Conservation (phyloP, 2,888 invertebrate genomes). For the Pristionchus entomophagus region DNA sequence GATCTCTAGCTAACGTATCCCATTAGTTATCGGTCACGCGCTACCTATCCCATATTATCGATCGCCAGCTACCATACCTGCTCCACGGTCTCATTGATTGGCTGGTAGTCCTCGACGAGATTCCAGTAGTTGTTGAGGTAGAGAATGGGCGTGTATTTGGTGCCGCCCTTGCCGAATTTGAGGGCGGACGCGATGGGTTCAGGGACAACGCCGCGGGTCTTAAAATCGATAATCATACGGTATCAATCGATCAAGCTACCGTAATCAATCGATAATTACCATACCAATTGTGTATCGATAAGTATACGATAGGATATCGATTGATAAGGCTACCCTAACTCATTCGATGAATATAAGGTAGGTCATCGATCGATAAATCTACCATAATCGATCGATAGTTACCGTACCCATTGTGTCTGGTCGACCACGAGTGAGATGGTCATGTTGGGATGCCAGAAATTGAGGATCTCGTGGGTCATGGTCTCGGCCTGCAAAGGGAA, state of each 20-base stretch:
- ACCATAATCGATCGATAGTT: neutral
- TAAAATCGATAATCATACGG: neutral
- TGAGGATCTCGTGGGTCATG: slow-evolving; percentile 83
- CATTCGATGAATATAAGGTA: neutral
- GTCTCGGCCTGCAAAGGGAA: slow-evolving; percentile 83
- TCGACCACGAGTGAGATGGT: slow-evolving; percentile 95
- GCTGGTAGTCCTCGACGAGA: slow-evolving; percentile 86
- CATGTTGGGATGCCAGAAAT: slow-evolving; percentile 99
- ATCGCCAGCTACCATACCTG: slow-evolving; percentile 5
- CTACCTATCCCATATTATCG: neutral
- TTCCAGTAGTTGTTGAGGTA: slow-evolving; percentile 99
- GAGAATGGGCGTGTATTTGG: slow-evolving; percentile 92
- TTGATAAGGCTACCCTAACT: too few species aligned
- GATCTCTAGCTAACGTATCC: neutral
- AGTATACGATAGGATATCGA: neutral
- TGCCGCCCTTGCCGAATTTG: slow-evolving; percentile 83
- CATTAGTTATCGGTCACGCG: neutral
- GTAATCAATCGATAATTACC: neutral
- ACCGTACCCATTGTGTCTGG: slow-evolving; percentile 82
- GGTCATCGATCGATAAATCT: too few species aligned
- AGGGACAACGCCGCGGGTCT: slow-evolving; percentile 57
- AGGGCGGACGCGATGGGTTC: slow-evolving; percentile 62
- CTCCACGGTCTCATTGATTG: slow-evolving; percentile 88
- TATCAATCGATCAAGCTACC: neutral
- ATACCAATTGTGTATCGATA: too few species aligned